These are phyloP conservation scores for Neopelma chrysocephalum DNA, from an alignment of 2,797 vertebrate genomes.

Conservation along the genomic window DNA sequence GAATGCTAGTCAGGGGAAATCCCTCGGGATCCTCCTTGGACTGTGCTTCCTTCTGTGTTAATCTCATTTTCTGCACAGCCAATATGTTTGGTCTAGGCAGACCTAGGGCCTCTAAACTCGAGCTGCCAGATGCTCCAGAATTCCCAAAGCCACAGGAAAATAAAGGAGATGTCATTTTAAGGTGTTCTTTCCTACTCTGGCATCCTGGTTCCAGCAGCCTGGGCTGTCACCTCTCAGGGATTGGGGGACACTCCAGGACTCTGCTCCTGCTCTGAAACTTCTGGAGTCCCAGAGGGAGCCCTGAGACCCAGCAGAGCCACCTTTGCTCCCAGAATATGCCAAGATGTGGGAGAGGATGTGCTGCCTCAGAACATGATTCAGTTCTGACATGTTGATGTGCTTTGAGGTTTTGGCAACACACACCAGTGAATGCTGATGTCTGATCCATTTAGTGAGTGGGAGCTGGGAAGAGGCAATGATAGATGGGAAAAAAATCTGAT, in stretches of 20 bases:
- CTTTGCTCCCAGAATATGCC: not conserved
- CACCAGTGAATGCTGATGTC: conserved; percentile 4
- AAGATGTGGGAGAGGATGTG: not conserved
- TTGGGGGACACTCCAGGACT: no score
- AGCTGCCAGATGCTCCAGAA: not conserved
- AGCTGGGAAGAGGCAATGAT: not conserved
- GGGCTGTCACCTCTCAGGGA: not conserved
- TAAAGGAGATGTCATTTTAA: not conserved
- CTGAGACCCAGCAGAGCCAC: not conserved
- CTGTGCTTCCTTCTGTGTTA: not conserved
- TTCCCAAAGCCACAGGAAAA: not conserved
- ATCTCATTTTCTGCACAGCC: not conserved
- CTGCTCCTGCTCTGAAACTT: not conserved
- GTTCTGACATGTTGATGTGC: not conserved
- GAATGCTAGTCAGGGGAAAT: not conserved
- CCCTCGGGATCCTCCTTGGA: not conserved
- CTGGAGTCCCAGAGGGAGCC: not conserved
- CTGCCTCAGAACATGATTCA: conserved; percentile 22
- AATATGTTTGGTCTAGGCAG: not conserved
- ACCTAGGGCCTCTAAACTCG: not conserved
- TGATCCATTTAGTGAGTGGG: not conserved
- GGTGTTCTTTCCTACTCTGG: not conserved
- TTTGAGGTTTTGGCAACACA: conserved; percentile 36
- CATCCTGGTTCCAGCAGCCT: not conserved
- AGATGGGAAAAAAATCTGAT: not conserved